A percentile compares a stretch with the other conserved stretches of the same genome.
These are phyloP conservation scores for Brenthis daphne DNA, from an alignment of 2,888 invertebrate species.

Conservation along the genomic window DNA sequence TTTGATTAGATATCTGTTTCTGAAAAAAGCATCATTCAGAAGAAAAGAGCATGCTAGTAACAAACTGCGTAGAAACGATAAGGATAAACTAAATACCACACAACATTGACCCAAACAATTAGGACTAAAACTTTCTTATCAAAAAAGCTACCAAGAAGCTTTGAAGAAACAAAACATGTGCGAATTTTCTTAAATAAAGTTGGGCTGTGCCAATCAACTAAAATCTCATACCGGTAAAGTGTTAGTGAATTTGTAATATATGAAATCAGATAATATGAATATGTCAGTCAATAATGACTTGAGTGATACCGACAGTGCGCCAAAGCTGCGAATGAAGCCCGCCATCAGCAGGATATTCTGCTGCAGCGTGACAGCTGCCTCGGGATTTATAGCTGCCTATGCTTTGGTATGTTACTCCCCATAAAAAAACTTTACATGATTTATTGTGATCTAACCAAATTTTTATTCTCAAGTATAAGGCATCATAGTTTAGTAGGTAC, in stretches of 20 bases:
- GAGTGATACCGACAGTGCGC: slow-evolving; percentile 59
- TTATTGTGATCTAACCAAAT: neutral
- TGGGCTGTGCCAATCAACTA: neutral
- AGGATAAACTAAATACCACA: neutral
- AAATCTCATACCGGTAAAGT: no score
- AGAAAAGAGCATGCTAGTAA: neutral
- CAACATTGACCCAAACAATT: neutral
- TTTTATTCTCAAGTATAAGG: no score
- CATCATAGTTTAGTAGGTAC: no score
- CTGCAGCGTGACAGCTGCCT: slow-evolving; percentile 78
- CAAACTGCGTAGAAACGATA: neutral
- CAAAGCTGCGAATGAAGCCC: slow-evolving; percentile 71
- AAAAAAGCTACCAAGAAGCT: neutral
- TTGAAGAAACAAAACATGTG: neutral
- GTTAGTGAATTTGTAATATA: slow-evolving; percentile 9
- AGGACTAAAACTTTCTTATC: neutral
- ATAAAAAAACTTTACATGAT: neutral
- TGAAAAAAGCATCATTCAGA: neutral
- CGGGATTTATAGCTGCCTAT: slow-evolving; percentile 78
- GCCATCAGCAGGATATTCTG: slow-evolving; percentile 75
- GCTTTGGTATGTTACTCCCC: slow-evolving; percentile 63
- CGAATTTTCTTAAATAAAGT: neutral
- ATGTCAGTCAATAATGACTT: slow-evolving; percentile 72
- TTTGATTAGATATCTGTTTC: slow-evolving; percentile 28
- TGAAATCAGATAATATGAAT: slow-evolving; percentile 33